A percentile compares a stretch with the other conserved stretches of the same genome.
phyloP scores from a whole-genome alignment of 2,113 vertebrate species.

The Halcyon malimbica region DNA sequence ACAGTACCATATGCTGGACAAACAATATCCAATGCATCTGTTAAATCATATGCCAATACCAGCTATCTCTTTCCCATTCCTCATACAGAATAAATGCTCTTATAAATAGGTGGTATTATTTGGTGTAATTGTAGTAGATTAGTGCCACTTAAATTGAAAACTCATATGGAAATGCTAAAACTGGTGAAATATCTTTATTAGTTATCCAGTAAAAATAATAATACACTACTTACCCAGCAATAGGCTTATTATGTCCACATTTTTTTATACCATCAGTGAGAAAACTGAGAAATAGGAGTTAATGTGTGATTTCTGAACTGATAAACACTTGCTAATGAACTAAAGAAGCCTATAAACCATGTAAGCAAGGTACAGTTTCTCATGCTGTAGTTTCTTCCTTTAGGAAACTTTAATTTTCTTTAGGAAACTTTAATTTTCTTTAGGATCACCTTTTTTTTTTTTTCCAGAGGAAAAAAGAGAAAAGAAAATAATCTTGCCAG shows the following conservation, averaged over 20 bases:
- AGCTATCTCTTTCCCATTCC: background rate
- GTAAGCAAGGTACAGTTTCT: background rate
- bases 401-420: background rate
- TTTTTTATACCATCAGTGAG: background rate
- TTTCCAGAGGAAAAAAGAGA: background rate
- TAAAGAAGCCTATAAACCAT: background rate
- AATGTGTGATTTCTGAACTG: background rate
- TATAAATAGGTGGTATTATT: background rate
- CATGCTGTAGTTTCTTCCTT: background rate
- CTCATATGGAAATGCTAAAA: background rate
- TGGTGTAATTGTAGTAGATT: background rate
- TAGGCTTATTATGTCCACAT: background rate
- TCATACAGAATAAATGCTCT: background rate
- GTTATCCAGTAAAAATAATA: background rate
- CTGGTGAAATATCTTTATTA: background rate
- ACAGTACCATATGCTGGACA: background rate
- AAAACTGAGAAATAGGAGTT: background rate
- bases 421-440: background rate
- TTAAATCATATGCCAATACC: background rate
- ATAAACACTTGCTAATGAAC: background rate
- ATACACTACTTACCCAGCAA: background rate
- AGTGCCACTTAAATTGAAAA: background rate
- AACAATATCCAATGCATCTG: background rate
- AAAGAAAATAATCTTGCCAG: background rate
- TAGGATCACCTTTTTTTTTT: background rate